Conservation (phyloP, 2,888 invertebrate genomes). For the Lysandra bellargus region DNA sequence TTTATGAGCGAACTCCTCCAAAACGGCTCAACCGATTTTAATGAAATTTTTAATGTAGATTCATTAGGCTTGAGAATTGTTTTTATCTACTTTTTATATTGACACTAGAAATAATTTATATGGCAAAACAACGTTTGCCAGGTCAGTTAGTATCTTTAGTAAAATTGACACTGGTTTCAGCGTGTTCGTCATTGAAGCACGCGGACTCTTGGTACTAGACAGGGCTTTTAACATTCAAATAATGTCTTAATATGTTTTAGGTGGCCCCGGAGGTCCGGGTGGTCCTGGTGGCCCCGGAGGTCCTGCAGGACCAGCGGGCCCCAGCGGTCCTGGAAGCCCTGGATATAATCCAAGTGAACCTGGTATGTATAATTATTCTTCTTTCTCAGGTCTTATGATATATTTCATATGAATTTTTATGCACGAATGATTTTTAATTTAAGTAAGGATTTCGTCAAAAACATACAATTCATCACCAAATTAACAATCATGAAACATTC, state of each 20-base stretch:
- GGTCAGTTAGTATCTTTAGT: too few relatives aligned
- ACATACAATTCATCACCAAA: neutral
- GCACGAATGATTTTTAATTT: neutral
- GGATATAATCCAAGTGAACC: slow-evolving; percentile 49
- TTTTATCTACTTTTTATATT: too few relatives aligned
- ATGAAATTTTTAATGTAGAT: too few relatives aligned
- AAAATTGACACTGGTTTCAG: too few relatives aligned
- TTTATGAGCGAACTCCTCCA: too few relatives aligned
- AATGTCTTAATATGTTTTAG: neutral
- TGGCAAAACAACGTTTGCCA: too few relatives aligned
- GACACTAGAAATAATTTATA: too few relatives aligned
- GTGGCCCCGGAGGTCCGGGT: slow-evolving; percentile 37
- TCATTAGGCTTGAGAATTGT: too few relatives aligned
- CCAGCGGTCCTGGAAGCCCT: slow-evolving; percentile 46
- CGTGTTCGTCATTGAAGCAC: too few relatives aligned
- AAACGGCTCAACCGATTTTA: too few relatives aligned
- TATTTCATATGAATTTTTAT: neutral
- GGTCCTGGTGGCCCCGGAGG: slow-evolving; percentile 43
- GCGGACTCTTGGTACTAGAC: neutral
- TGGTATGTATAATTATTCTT: slow-evolving; percentile 3
- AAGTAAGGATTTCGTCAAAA: neutral
- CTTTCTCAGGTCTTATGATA: neutral
- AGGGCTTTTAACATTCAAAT: neutral
- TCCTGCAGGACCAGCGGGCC: slow-evolving; percentile 38
- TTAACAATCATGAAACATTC: neutral